Evolutionary conservation across 2,888 invertebrate species (phyloP), one percentile per base, ranked within the genome.

Genomic region (Dicranocentrus wangi): DNA sequence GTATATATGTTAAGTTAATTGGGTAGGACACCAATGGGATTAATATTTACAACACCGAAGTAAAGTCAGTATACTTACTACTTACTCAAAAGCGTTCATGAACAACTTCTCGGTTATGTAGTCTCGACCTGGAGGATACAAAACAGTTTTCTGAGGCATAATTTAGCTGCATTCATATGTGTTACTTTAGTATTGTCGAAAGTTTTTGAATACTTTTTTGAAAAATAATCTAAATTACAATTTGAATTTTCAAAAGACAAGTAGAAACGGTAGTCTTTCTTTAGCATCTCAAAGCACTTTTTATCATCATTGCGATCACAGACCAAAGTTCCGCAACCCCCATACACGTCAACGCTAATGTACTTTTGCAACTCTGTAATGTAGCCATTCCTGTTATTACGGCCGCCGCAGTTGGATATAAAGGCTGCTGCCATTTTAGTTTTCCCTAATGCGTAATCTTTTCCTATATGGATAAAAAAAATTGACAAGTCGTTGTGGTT

Each of bases 291-390:
- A 39, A 82, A 84, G 42, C 86, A 86, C 10, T 76, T 61, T 10
- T 69, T 63, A 2, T 71, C 61, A 68, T 81, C 65, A 17, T 51
- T 71, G 32, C 83, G 55, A 0, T 97, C 94, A 88, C 97, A 98
- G 88, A 93, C 93, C 85, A 93, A 91, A 21, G 92, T 91, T 23
- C 97, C 97, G 88, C 97, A 98, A 3, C 93, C 93, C 13, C 97
- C 97, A 89, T 95, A 97, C 86, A 97, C 95, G 88, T 97, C 97
- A 81, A 95, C 95, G 83, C 93, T 91, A 86, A 98, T 96, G 90
- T 94, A 91, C 89, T 96, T 95, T 83, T 93, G 91, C 73, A 98
- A 91, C 88, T 94, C 94, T 86, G 93, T 92, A 10, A 97, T 98
- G 89, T 94, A 98, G 86, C 95, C 93, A 81, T 96, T 90, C 13